These are phyloP conservation scores for Rhinophrynus dorsalis DNA, from an alignment of 2,797 vertebrate genomes.

Conservation along the genomic window DNA sequence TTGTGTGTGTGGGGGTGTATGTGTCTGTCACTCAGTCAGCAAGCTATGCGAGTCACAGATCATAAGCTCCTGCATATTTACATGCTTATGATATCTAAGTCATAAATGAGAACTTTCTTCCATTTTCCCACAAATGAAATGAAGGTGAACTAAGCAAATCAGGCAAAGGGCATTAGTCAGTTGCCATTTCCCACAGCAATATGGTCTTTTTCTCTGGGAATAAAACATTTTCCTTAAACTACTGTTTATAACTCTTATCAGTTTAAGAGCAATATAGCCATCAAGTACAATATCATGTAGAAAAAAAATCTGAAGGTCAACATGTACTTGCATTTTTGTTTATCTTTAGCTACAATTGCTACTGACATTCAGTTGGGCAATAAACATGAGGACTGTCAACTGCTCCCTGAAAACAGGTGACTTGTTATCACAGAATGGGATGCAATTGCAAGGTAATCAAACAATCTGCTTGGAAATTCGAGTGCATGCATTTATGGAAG, in stretches of 20 bases:
- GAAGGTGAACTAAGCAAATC: slow-evolving; percentile 69
- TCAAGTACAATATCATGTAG: slow-evolving; percentile 77
- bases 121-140: slow-evolving; percentile 76
- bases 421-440: slow-evolving; percentile 71
- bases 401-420: slow-evolving; percentile 73
- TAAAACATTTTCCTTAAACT: slow-evolving; percentile 84
- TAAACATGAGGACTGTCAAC: slow-evolving; percentile 79
- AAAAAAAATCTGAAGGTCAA: slow-evolving; percentile 80
- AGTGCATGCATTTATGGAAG: slow-evolving; percentile 66
- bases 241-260: slow-evolving; percentile 81
- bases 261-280: slow-evolving; percentile 80
- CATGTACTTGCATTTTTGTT: slow-evolving; percentile 78
- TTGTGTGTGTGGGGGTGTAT: no score
- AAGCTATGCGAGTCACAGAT: slow-evolving; percentile 53
- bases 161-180: slow-evolving; percentile 64
- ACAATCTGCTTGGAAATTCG: slow-evolving; percentile 70
- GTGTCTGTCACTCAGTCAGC: no score
- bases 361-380: slow-evolving; percentile 74
- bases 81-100: slow-evolving; percentile 57
- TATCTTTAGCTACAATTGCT: slow-evolving; percentile 76
- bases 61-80: slow-evolving; percentile 49
- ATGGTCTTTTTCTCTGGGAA: slow-evolving; percentile 83
- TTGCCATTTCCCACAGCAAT: slow-evolving; percentile 81
- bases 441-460: slow-evolving; percentile 75
- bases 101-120: slow-evolving; percentile 60